These are phyloP conservation scores for Hypomecis punctinalis DNA, from an alignment of 2,888 invertebrate genomes.

Conservation along the genomic window DNA sequence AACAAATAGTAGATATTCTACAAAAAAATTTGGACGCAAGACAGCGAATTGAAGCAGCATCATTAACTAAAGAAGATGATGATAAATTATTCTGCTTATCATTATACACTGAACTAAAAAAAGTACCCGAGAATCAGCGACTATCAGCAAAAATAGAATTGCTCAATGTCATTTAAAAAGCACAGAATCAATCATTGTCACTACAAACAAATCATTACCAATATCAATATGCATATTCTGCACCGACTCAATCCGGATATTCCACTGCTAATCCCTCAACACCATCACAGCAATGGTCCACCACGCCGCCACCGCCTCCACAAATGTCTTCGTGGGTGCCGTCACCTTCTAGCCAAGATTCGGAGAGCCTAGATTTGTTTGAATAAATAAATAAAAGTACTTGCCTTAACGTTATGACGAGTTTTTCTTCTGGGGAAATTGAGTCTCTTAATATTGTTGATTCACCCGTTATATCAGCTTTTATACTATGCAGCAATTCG, in stretches of 20 bases:
- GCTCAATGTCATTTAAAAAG: not conserved
- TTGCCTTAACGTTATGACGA: constrained; percentile 18
- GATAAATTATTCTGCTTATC: too few relatives aligned
- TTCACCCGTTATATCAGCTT: constrained; percentile 4
- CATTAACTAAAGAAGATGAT: too few relatives aligned
- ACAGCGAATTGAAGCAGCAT: too few relatives aligned
- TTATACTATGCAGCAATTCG: not conserved
- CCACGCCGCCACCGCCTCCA: not conserved
- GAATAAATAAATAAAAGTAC: constrained; percentile 1
- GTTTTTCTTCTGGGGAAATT: constrained; percentile 40
- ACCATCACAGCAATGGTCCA: not conserved
- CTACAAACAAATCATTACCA: not conserved
- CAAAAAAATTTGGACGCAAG: too few relatives aligned
- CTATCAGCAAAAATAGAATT: constrained; percentile 6
- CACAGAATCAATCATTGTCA: not conserved
- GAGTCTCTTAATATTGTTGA: constrained; percentile 27
- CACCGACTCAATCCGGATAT: constrained; percentile 2
- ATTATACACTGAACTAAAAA: constrained; percentile 6
- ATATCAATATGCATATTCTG: too few relatives aligned
- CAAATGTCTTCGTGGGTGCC: constrained; percentile 18
- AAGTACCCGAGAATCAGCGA: constrained; percentile 6
- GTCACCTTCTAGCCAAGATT: constrained; percentile 25
- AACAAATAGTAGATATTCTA: too few relatives aligned
- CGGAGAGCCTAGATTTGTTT: constrained; percentile 22
- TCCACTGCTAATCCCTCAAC: constrained; percentile 7